phyloP scores from a whole-genome alignment of 2,113 vertebrate genomes.

The Apodemus speciosus region DNA sequence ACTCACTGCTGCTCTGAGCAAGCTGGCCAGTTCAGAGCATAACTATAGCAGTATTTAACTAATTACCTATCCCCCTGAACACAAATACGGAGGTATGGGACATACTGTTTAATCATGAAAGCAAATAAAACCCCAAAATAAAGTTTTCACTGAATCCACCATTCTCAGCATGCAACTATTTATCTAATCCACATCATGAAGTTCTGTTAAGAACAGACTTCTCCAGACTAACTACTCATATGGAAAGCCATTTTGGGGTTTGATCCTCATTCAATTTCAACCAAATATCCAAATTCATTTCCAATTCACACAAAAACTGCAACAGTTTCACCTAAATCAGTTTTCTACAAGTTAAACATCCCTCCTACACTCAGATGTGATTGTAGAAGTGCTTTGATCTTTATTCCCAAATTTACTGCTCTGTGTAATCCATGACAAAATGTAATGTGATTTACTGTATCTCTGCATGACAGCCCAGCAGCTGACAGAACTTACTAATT shows the following conservation, averaged over 20 bases:
- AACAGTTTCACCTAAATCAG: constrained; percentile 89
- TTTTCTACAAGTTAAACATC: constrained; percentile 89
- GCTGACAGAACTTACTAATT: constrained; percentile 93
- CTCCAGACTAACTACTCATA: constrained; percentile 75
- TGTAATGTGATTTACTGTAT: constrained; percentile 91
- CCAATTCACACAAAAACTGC: constrained; percentile 82
- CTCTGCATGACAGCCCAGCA: constrained; percentile 88
- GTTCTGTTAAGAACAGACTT: constrained; percentile 80
- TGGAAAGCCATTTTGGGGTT: constrained; percentile 81
- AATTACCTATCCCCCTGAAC: neutral
- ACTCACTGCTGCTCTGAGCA: constrained; percentile 71
- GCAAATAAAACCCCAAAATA: constrained; percentile 80
- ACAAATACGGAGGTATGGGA: constrained; percentile 75
- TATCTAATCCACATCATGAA: constrained; percentile 71
- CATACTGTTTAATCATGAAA: constrained; percentile 76
- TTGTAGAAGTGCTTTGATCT: constrained; percentile 89
- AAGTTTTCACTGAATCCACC: constrained; percentile 39
- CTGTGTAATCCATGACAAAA: constrained; percentile 90
- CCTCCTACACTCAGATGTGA: constrained; percentile 87
- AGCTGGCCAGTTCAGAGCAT: constrained; percentile 8
- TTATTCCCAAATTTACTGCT: constrained; percentile 88
- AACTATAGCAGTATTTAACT: constrained; percentile 51
- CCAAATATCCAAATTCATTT: constrained; percentile 84
- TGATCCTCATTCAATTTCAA: constrained; percentile 82
- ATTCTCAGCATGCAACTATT: constrained; percentile 76